A percentile compares a stretch with the other conserved stretches of the same genome.
These are phyloP conservation scores for Callipepla californica DNA, from an alignment of 2,113 vertebrate genomes.

Conservation along the genomic window DNA sequence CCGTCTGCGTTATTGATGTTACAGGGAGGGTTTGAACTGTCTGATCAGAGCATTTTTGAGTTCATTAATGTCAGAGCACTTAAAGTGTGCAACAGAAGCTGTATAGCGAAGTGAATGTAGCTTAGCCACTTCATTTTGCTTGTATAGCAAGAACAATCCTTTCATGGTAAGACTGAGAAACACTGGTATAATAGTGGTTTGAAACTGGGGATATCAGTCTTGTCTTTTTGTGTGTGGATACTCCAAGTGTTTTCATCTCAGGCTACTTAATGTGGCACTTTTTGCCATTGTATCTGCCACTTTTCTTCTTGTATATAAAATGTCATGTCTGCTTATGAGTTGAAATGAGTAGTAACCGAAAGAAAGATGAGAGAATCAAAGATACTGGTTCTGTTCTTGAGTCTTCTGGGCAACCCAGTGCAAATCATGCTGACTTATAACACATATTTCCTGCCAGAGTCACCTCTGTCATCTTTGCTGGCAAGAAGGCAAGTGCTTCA, in stretches of 20 bases:
- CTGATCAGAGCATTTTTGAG: not conserved
- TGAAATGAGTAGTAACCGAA: not conserved
- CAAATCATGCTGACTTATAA: not conserved
- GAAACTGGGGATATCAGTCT: not conserved
- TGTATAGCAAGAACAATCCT: not conserved
- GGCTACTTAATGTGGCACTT: not conserved
- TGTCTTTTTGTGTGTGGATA: not conserved
- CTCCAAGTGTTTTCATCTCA: not conserved
- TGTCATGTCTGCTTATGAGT: not conserved
- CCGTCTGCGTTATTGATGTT: not conserved
- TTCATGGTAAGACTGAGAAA: not conserved
- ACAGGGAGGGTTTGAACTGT: not conserved
- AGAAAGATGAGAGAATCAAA: not conserved
- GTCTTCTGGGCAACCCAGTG: not conserved
- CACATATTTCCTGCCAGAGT: not conserved
- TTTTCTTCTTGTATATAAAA: not conserved
- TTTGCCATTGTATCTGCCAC: not conserved
- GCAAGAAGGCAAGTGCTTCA: not conserved
- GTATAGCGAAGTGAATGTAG: not conserved
- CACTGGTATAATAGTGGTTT: not conserved
- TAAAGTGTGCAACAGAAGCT: not conserved
- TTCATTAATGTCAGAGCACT: not conserved
- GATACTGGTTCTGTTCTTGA: not conserved
- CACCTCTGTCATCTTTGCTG: not conserved
- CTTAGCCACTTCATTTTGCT: not conserved